Evolutionary conservation across 2,888 invertebrate species (phyloP).

Genomic region (Chymomyza fuscimana): DNA sequence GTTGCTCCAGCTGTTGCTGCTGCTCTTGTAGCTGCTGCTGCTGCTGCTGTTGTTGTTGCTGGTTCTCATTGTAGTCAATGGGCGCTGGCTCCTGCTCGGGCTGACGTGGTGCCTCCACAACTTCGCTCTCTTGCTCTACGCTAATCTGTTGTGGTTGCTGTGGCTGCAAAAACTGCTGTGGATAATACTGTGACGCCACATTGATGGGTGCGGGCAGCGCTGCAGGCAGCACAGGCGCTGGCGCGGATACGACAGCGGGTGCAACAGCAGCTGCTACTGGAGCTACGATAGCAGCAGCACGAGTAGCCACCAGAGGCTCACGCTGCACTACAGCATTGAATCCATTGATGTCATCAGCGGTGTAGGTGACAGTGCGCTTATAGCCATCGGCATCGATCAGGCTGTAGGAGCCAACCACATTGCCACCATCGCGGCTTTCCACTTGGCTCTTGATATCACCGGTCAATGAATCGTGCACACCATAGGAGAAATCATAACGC

Average conservation of each 20-base stretch:
- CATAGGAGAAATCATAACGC: slow-evolving; percentile 80
- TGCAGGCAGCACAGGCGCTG: slow-evolving; percentile 34
- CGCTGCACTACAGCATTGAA: slow-evolving; percentile 82
- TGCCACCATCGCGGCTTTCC: slow-evolving; percentile 81
- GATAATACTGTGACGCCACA: slow-evolving; percentile 38
- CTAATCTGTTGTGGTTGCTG: slow-evolving; percentile 15
- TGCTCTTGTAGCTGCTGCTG: slow-evolving; percentile 34
- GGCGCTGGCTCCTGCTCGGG: slow-evolving; percentile 62
- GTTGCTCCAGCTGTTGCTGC: slow-evolving; percentile 21
- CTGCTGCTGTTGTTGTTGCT: slow-evolving; percentile 45
- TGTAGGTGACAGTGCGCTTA: slow-evolving; percentile 81
- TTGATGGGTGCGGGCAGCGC: slow-evolving; percentile 52
- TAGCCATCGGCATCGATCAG: slow-evolving; percentile 81
- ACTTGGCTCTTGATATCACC: slow-evolving; percentile 81
- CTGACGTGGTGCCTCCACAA: slow-evolving; percentile 64
- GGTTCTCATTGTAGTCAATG: slow-evolving; percentile 64
- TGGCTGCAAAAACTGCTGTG: slow-evolving; percentile 47
- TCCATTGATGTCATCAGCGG: slow-evolving; percentile 81
- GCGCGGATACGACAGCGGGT: slow-evolving; percentile 34
- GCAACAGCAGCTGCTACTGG: slow-evolving; percentile 45
- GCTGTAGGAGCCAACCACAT: slow-evolving; percentile 81
- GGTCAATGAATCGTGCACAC: slow-evolving; percentile 81
- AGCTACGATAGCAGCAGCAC: slow-evolving; percentile 51
- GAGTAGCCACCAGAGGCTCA: slow-evolving; percentile 76
- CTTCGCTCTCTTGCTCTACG: slow-evolving; percentile 61